Evolutionary conservation across 2,888 invertebrate species (phyloP).

Genomic region (Eupithecia vulgata): DNA sequence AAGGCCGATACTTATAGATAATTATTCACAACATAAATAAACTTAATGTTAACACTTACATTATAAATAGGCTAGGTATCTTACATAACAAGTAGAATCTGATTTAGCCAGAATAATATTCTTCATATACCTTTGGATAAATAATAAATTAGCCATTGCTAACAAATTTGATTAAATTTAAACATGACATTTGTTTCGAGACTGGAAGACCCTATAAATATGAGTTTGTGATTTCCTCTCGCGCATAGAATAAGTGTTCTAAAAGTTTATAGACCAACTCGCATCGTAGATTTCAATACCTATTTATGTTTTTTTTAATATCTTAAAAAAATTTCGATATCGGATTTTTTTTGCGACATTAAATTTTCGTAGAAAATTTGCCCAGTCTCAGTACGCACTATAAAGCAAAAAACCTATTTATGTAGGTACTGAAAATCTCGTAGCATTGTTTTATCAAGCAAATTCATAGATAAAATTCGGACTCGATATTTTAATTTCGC

Average conservation of each 20-base stretch:
- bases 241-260: constrained; percentile 34
- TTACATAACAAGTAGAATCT: constrained; percentile 42
- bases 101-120: constrained; percentile 32
- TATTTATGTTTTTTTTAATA: no score
- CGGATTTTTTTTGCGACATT: no score
- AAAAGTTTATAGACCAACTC: background rate
- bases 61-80: constrained; percentile 45
- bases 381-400: no score
- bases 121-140: constrained; percentile 44
- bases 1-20: constrained; percentile 36
- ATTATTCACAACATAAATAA: constrained; percentile 62
- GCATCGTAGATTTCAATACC: no score
- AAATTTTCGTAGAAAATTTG: no score
- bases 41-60: constrained; percentile 52
- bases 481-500: background rate
- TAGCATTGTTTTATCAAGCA: no score
- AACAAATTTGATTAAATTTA: constrained; percentile 3
- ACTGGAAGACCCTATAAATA: constrained; percentile 42
- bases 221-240: constrained; percentile 56
- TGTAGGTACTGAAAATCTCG: background rate
- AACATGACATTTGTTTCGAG: constrained; percentile 37
- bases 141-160: constrained; percentile 25
- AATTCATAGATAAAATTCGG: no score
- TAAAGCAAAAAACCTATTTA: no score
- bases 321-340: no score